Evolutionary conservation across 2,797 vertebrate species (phyloP), one percentile per base, ranked within the genome.

Genomic region (Sarcoramphus papa): DNA sequence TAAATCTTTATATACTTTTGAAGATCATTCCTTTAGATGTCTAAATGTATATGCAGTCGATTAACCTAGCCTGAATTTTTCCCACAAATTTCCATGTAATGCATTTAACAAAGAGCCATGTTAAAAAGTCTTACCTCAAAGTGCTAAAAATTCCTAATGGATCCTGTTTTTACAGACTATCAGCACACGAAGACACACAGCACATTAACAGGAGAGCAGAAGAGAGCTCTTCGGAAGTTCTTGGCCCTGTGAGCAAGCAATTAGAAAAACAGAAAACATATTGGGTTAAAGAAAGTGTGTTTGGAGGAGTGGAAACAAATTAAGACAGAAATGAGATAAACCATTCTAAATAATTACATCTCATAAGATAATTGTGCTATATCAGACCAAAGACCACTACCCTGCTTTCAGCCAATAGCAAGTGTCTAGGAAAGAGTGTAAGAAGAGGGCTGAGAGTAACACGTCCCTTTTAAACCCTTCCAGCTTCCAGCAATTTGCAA

Each of bases 121-220:
- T 57, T 37, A 33, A 37, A 54, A 40, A 47, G 14, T 14, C 93
- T 96, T 92, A 97, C 97, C 95, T 97, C 31, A 28, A 75, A 92
- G 79, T 28, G 70, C 30, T 91, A 60, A 67, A 77, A 82, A 35
- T 67, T 81, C 92, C 70, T 57, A 43, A 31, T 45, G 70, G 79
- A 45, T 96, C 40, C 59, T 67, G 41, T 12, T 85, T 90, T 75
- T 53, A 30, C 33, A 63, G 82, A 30, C 57, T 53, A 56, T 10
- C 47, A 75, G 86, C 48, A 43, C 53, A 64, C 47, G 70, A 65
- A 64, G 68, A 75, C n/a, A 47, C 23, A 16, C n/a, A 19, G 78
- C 48, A 79, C 51, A 19, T 73, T 45, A 45, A 33, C 14, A 31
- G 63, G 24, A 54, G 2, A 76, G 75, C 62, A 81, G 74, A 45